Evolutionary conservation across 2,113 vertebrate genomes (phyloP).

Genomic region (Manacus vitellinus): DNA sequence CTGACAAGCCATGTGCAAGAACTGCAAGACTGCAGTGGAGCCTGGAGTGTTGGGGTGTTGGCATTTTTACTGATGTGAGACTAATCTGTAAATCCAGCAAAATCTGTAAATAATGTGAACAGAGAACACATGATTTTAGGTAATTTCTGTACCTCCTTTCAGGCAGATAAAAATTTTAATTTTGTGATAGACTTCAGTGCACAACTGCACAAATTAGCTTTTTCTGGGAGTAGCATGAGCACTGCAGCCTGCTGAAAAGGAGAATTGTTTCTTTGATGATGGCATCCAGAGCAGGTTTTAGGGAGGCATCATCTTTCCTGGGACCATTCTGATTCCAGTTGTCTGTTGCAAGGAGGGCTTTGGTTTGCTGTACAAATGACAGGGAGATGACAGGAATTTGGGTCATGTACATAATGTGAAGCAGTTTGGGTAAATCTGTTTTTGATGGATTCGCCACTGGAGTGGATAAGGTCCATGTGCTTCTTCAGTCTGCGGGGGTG

Average conservation of each 20-base stretch:
- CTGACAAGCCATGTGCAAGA: not conserved
- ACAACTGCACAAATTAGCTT: not conserved
- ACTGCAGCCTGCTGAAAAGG: not conserved
- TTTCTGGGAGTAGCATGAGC: not conserved
- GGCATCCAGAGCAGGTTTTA: not conserved
- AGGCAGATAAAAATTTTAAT: not conserved
- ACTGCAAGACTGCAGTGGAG: not conserved
- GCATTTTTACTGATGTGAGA: not conserved
- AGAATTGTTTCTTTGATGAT: not conserved
- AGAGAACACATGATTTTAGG: not conserved
- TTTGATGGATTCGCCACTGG: not conserved
- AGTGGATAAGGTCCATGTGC: not conserved
- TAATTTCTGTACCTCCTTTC: not conserved
- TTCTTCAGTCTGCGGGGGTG: not conserved
- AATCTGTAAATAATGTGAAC: not conserved
- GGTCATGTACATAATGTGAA: not conserved
- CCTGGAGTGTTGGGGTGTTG: not conserved
- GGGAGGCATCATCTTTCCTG: not conserved
- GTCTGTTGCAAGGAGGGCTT: not conserved
- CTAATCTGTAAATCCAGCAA: not conserved
- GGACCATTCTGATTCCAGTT: not conserved
- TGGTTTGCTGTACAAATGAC: not conserved
- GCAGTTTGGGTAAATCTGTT: not conserved
- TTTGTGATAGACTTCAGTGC: accelerated
- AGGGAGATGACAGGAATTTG: not conserved